phyloP scores from a whole-genome alignment of 2,113 vertebrate genomes.

The Drymodes brunneopygia region DNA sequence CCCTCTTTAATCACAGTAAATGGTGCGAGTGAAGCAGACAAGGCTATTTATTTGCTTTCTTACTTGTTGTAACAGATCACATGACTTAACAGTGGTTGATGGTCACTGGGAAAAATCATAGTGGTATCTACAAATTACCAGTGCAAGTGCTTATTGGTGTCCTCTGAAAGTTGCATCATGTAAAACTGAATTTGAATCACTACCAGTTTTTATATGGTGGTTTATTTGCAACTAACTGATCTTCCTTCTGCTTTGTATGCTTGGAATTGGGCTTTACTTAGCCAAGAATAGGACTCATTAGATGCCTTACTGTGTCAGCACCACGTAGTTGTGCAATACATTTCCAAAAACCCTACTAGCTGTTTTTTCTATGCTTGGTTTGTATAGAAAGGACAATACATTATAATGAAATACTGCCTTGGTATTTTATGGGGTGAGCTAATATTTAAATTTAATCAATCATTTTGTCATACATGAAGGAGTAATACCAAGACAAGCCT shows the following conservation, averaged over 20 bases:
- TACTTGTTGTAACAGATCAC: not conserved
- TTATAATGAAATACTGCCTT: not conserved
- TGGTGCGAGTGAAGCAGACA: not conserved
- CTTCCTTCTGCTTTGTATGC: not conserved
- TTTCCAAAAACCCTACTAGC: not conserved
- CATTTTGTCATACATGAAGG: not conserved
- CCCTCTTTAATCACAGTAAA: not conserved
- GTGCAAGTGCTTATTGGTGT: not conserved
- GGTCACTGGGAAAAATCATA: not conserved
- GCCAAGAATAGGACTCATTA: not conserved
- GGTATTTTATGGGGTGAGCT: not conserved
- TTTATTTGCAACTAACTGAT: not conserved
- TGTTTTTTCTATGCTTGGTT: not conserved
- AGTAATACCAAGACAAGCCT: not conserved
- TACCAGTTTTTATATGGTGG: not conserved
- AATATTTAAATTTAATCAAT: not conserved
- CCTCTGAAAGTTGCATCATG: not conserved
- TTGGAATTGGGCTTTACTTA: not conserved
- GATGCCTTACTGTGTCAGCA: not conserved
- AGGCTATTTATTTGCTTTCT: not conserved
- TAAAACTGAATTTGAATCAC: not conserved
- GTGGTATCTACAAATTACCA: not conserved
- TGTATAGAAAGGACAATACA: not conserved
- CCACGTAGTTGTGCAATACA: not conserved
- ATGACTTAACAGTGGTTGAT: not conserved